phyloP scores from a whole-genome alignment of 2,113 vertebrate genomes.

The Stegastes partitus region DNA sequence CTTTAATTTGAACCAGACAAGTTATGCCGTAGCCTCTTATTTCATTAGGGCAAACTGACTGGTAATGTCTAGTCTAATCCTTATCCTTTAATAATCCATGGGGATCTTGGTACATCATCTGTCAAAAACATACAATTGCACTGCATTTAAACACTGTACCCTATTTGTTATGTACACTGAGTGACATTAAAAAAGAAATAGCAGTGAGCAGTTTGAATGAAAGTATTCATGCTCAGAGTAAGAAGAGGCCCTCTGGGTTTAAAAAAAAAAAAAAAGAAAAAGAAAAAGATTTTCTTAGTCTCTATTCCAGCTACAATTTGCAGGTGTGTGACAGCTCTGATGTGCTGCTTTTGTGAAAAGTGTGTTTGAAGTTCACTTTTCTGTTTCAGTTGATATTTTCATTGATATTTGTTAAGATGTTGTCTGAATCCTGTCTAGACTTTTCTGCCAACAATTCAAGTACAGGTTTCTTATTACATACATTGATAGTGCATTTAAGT shows the following conservation, averaged over 20 bases:
- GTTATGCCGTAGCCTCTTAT: not conserved
- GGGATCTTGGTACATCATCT: not conserved
- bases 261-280: constrained; percentile 16
- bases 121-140: constrained; percentile 3
- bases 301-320: constrained; percentile 22
- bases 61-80: not conserved
- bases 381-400: not conserved
- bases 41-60: not conserved
- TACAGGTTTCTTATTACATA: too few relatives aligned
- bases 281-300: not conserved
- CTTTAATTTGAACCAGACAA: constrained; percentile 3
- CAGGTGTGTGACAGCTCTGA: not conserved
- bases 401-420: not conserved
- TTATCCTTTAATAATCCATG: not conserved
- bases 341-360: constrained; percentile 14
- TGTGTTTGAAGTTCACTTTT: constrained; percentile 18
- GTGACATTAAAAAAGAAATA: not conserved
- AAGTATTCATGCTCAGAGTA: not conserved
- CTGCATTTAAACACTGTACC: not conserved
- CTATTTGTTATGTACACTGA: not conserved
- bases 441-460: not conserved
- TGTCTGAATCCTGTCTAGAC: not conserved
- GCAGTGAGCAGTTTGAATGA: not conserved
- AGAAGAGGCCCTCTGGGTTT: not conserved
- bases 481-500: too few relatives aligned